A percentile compares a stretch with the other conserved stretches of the same genome.
Conservation (phyloP, 2,888 invertebrate species). For the Strigamia maritima region DNA sequence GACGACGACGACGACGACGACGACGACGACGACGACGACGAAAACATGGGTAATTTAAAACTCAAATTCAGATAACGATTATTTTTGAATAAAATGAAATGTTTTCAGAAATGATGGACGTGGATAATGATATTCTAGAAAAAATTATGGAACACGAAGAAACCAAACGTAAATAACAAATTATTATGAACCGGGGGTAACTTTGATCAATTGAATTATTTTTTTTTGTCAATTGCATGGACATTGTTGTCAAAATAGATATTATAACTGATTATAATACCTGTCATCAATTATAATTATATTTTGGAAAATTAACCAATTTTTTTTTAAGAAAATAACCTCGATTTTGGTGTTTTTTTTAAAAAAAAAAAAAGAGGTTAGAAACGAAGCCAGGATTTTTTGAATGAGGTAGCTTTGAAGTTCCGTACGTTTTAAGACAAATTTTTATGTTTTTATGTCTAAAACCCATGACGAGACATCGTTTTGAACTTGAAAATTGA, state of each 20-base stretch:
- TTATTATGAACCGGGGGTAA: too few species aligned
- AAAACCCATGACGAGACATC: too few species aligned
- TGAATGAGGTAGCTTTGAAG: too few species aligned
- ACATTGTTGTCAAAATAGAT: too few species aligned
- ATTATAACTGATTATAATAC: too few species aligned
- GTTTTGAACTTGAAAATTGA: too few species aligned
- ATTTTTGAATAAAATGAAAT: not conserved
- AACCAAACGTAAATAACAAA: not conserved
- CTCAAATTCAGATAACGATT: not conserved
- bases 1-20: slow-evolving; percentile 57
- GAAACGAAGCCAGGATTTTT: not conserved
- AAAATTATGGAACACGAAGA: not conserved
- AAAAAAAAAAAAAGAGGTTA: slow-evolving; percentile 42
- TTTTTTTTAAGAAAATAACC: too few species aligned
- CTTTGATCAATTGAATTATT: too few species aligned
- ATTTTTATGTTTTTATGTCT: slow-evolving; percentile 36
- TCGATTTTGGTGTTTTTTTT: too few species aligned
- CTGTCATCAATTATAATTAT: too few species aligned
- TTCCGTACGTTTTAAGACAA: not conserved
- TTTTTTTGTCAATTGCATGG: too few species aligned
- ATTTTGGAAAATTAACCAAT: too few species aligned
- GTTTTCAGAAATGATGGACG: slow-evolving; percentile 44
- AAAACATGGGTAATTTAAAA: not conserved
- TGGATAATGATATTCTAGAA: not conserved
- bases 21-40: slow-evolving; percentile 60